Evolutionary conservation across 1,140 invertebrate genomes (phyloP).

Genomic region (Drosophila virilis): DNA sequence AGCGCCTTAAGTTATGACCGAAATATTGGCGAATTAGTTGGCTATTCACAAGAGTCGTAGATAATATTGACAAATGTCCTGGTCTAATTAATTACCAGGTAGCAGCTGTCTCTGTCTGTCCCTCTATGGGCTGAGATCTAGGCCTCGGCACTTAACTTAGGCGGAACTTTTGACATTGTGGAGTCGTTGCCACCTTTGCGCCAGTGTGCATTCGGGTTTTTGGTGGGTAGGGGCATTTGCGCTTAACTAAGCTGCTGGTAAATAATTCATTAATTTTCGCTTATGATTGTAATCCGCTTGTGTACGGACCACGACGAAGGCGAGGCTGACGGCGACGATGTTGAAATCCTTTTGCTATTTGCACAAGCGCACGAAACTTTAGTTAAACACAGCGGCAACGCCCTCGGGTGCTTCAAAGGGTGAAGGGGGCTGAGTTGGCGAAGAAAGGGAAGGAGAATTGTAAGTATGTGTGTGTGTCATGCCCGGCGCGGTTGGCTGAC

Average conservation of each 20-base stretch:
- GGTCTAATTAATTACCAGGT: slow-evolving; percentile 65
- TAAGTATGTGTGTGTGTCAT: slow-evolving; percentile 17
- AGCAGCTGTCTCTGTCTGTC: slow-evolving; percentile 25
- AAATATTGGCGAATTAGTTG: slow-evolving; percentile 33
- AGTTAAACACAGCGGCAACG: slow-evolving; percentile 66
- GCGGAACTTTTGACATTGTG: slow-evolving; percentile 57
- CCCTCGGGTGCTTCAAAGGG: slow-evolving; percentile 41
- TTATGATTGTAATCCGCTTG: slow-evolving; percentile 71
- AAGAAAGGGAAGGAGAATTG: not conserved
- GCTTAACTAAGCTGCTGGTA: slow-evolving; percentile 65
- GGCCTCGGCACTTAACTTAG: slow-evolving; percentile 53
- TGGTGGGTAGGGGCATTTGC: slow-evolving; percentile 9
- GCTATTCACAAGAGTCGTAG: slow-evolving; percentile 50
- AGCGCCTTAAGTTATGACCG: slow-evolving; percentile 23
- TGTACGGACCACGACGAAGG: slow-evolving; percentile 38
- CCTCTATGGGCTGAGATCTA: not conserved
- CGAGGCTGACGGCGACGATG: slow-evolving; percentile 47
- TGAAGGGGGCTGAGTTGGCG: not conserved
- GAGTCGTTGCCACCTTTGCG: slow-evolving; percentile 1
- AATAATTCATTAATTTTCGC: slow-evolving; percentile 72
- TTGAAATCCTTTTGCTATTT: slow-evolving; percentile 67
- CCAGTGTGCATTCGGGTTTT: slow-evolving; percentile 18
- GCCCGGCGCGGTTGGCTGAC: slow-evolving; percentile 21
- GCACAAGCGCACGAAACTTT: slow-evolving; percentile 72
- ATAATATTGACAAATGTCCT: slow-evolving; percentile 70